phyloP scores from a whole-genome alignment of 2,797 vertebrate species.

The Argya squamiceps region DNA sequence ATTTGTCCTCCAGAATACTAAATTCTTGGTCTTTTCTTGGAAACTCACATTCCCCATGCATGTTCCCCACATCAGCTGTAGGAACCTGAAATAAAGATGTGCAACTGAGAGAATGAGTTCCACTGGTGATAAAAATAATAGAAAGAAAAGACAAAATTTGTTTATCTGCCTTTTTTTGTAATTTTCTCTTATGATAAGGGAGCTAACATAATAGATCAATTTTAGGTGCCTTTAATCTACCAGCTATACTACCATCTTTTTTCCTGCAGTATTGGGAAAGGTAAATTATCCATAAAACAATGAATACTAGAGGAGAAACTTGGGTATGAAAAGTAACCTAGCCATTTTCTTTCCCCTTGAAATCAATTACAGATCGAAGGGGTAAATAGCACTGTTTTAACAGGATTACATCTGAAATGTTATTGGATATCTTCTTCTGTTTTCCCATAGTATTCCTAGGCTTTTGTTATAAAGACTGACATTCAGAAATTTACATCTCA shows the following conservation, averaged over 20 bases:
- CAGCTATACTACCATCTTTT: neutral
- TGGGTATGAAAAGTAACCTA: neutral
- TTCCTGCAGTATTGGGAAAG: neutral
- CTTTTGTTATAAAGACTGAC: neutral
- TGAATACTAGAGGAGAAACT: neutral
- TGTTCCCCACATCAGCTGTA: neutral
- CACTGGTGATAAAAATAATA: neutral
- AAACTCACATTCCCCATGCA: neutral
- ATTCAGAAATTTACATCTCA: neutral
- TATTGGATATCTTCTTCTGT: neutral
- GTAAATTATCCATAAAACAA: neutral
- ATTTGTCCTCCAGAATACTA: neutral
- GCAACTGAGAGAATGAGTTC: neutral
- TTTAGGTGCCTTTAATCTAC: neutral
- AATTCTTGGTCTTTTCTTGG: neutral
- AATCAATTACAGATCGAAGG: neutral
- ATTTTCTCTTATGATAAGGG: neutral
- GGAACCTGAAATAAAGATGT: neutral
- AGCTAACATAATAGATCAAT: neutral
- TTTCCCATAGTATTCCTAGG: neutral
- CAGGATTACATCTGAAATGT: neutral
- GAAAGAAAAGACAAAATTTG: neutral
- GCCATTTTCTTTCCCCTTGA: neutral
- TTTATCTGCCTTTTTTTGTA: neutral
- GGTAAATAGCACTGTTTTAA: neutral